Evolutionary conservation across 2,888 invertebrate species (phyloP).

Genomic region (Eretmocerus hayati): DNA sequence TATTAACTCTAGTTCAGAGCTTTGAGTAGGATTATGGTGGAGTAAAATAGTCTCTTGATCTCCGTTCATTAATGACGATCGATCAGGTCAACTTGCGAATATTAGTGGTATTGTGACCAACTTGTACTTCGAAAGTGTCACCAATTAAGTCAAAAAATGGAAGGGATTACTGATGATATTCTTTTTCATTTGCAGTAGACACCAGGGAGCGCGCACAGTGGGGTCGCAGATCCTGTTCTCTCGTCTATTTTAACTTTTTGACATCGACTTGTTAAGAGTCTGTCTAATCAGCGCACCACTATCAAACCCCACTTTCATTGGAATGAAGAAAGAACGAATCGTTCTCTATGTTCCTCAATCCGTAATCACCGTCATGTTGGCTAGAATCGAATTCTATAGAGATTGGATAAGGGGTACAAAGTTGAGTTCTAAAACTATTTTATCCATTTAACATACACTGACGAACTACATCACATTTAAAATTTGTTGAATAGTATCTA

Average conservation of each 20-base stretch:
- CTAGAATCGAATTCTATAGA: constrained; percentile 17
- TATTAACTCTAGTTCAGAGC: too few relatives aligned
- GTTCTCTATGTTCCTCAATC: constrained; percentile 19
- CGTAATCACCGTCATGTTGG: constrained; percentile 10
- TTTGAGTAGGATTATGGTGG: too few relatives aligned
- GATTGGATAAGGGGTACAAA: constrained; percentile 16
- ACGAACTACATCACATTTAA: constrained; percentile 17
- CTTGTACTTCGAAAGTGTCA: too few relatives aligned
- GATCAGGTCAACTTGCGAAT: background rate
- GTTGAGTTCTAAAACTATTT: constrained; percentile 19
- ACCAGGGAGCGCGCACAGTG: constrained; percentile 41
- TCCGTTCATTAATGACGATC: background rate
- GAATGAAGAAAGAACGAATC: constrained; percentile 17
- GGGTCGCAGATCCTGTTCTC: constrained; percentile 39
- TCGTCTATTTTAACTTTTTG: constrained; percentile 43
- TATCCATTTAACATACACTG: constrained; percentile 13
- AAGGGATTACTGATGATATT: constrained; percentile 9
- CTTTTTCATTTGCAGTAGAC: constrained; percentile 31
- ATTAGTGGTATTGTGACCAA: too few relatives aligned
- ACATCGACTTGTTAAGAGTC: constrained; percentile 40
- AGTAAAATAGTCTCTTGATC: background rate
- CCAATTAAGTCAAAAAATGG: too few relatives aligned
- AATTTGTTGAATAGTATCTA: background rate
- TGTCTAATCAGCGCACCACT: constrained; percentile 35
- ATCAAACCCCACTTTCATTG: constrained; percentile 16